Evolutionary conservation across 1,140 invertebrate species (phyloP), one percentile per base, ranked within the genome.

Genomic region (Drosophila sp.): DNA sequence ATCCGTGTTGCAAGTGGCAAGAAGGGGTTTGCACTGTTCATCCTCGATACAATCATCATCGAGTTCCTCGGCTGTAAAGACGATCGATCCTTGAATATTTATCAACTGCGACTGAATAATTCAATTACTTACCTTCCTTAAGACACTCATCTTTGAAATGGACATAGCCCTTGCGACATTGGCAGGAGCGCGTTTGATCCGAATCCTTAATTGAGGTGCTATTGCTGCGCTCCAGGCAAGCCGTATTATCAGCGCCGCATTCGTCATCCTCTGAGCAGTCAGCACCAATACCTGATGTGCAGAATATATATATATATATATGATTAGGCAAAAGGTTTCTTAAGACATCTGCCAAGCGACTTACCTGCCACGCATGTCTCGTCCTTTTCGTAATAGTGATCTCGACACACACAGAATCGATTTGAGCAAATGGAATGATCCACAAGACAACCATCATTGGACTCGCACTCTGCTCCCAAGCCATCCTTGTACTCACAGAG

Each of bases 241-340:
- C 57, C 1, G 92, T 90, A 50, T 93, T 91, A 0, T 92, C 89
- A 0, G 91, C 87, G 0, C 77, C 54, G 41, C 93, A 93, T 48
- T 93, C 93, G 0, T 73, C 50, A 54, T 93, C 90, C n/a, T 48
- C 43, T 0, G 59, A 40, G 50, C 93, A 93, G 0, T 84, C 76
- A 0, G 92, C 92, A 6, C 92, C 92, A 27, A 93, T 90, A 4
- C 91, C 93, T 92, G 58, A 1, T n/a, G n/a, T n/a, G n/a, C n/a
- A n/a, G n/a, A n/a, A n/a, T n/a, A n/a, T n/a, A n/a, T n/a, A n/a
- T n/a, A n/a, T n/a, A n/a, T n/a, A n/a, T n/a, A n/a, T n/a, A n/a
- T n/a, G n/a, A n/a, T n/a, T n/a, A n/a, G n/a, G n/a, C n/a, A n/a
- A n/a, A n/a, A n/a, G n/a, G n/a, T n/a, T n/a, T n/a, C 27, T 29